Evolutionary conservation across 2,113 vertebrate genomes (phyloP).

Genomic region (Coryphaenoides rupestris): DNA sequence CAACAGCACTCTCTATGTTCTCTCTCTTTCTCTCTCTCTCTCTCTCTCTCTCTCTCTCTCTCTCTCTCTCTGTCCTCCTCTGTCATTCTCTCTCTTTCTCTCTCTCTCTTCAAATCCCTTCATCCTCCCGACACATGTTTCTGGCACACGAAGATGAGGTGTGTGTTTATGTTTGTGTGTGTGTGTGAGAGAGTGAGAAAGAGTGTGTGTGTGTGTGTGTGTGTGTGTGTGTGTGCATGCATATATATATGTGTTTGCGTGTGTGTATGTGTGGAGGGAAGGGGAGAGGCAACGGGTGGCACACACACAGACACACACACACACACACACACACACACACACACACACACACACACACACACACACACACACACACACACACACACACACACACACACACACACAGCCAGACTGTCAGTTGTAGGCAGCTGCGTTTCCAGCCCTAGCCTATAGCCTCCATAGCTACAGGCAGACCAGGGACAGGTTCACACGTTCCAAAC

Average conservation of each 20-base stretch:
- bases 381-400: too few species aligned
- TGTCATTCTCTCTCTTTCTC: background rate
- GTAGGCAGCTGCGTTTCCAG: too few species aligned
- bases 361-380: too few species aligned
- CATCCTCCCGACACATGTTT: slow-evolving; percentile 34
- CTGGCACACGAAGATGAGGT: slow-evolving; percentile 36
- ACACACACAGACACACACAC: too few species aligned
- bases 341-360: too few species aligned
- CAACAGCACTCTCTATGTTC: slow-evolving; percentile 9
- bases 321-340: too few species aligned
- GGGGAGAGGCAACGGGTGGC: background rate
- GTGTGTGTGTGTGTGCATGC: background rate
- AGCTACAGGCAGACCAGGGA: too few species aligned
- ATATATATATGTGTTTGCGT: background rate
- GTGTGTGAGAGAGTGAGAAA: too few species aligned
- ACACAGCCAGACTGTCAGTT: too few species aligned
- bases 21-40: background rate
- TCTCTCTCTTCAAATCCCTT: slow-evolving; percentile 20
- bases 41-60: background rate
- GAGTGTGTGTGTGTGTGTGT: slow-evolving; percentile 3
- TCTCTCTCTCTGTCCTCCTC: slow-evolving; percentile 4
- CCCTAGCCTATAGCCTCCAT: too few species aligned
- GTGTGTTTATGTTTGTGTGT: too few species aligned
- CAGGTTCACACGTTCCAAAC: too few species aligned
- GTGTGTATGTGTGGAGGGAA: background rate